These are phyloP conservation scores for Physella acuta DNA, from an alignment of 1,140 invertebrate species.

Conservation along the genomic window DNA sequence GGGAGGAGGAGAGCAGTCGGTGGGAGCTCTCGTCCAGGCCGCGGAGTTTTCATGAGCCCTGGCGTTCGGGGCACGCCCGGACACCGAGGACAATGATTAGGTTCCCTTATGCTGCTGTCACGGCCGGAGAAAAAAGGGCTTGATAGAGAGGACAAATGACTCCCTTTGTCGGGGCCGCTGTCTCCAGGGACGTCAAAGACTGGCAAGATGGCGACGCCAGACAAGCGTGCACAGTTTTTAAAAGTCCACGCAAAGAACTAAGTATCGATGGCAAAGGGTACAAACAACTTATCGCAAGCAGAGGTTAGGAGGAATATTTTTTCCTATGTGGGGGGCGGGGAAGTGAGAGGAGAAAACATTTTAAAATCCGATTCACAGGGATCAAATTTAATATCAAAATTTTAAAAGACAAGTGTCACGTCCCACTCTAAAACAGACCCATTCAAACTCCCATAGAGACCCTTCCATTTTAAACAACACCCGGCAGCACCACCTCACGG, in stretches of 20 bases:
- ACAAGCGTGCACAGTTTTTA: background rate
- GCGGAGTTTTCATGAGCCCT: slow-evolving; percentile 5
- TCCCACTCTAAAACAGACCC: no score
- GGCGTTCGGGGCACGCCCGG: slow-evolving; percentile 8
- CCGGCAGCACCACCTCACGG: no score
- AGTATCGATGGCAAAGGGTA: background rate
- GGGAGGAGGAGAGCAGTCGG: background rate
- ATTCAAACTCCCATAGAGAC: no score
- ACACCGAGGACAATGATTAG: slow-evolving; percentile 19
- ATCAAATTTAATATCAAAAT: no score
- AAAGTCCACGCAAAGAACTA: background rate
- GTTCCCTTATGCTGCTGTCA: slow-evolving; percentile 18
- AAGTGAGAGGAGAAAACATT: background rate
- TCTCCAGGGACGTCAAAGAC: slow-evolving; percentile 7
- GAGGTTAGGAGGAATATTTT: background rate
- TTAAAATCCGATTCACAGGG: no score
- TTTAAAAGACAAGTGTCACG: no score
- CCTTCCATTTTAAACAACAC: no score
- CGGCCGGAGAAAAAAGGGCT: slow-evolving; percentile 3
- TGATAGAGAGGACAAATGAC: slow-evolving; percentile 19
- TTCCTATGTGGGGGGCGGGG: background rate
- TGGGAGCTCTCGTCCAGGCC: background rate
- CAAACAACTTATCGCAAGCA: background rate
- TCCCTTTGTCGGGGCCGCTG: background rate
- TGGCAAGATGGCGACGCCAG: background rate